These are phyloP conservation scores for Mythimna ferrago DNA, from an alignment of 2,888 invertebrate genomes.

Conservation along the genomic window DNA sequence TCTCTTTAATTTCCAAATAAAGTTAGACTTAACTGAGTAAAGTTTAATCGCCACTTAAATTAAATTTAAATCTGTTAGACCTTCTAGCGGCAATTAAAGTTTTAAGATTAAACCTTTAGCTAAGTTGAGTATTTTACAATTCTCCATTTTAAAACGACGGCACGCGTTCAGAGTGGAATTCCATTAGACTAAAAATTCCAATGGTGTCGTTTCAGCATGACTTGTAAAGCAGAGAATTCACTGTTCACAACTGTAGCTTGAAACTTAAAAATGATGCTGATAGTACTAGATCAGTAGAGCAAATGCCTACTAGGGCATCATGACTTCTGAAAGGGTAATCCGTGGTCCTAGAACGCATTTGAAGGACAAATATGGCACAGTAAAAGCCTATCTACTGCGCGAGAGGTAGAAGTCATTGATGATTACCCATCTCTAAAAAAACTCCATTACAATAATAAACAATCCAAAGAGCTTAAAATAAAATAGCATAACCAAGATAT, in stretches of 20 bases:
- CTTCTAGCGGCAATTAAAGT: constrained; percentile 40
- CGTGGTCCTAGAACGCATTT: no score
- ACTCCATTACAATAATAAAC: not conserved
- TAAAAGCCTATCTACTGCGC: no score
- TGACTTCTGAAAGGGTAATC: no score
- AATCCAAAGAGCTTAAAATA: not conserved
- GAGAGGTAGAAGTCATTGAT: no score
- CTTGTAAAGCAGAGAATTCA: constrained; percentile 41
- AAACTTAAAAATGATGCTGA: not conserved
- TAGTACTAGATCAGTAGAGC: no score
- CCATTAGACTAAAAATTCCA: constrained; percentile 60
- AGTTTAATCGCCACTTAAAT: constrained; percentile 15
- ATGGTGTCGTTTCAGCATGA: constrained; percentile 46
- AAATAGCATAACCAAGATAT: not conserved
- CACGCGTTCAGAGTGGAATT: constrained; percentile 51
- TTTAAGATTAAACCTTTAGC: constrained; percentile 48
- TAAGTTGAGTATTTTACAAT: constrained; percentile 43
- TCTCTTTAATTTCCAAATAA: not conserved
- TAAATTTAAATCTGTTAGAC: constrained; percentile 33
- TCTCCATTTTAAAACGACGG: constrained; percentile 51
- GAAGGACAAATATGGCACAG: no score
- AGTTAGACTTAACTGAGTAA: not conserved
- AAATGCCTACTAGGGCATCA: no score
- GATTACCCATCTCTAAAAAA: no score
- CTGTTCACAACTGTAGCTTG: not conserved